Evolutionary conservation across 2,797 vertebrate genomes (phyloP).

Genomic region (Todus mexicanus): DNA sequence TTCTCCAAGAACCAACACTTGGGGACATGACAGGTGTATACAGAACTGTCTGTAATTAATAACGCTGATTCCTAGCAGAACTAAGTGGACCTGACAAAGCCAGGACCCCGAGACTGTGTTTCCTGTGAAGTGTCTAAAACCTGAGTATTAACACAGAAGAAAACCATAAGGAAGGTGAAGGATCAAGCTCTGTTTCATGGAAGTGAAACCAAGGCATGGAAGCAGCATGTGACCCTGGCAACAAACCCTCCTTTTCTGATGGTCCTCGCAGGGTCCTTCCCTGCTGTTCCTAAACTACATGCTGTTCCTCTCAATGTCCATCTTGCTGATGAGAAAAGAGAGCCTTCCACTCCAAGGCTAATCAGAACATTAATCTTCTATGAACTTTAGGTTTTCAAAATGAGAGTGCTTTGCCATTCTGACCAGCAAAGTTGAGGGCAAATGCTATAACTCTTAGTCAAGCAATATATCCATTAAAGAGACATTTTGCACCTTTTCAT

Average conservation of each 20-base stretch:
- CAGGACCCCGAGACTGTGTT: background rate
- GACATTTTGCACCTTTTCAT: background rate
- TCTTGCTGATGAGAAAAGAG: background rate
- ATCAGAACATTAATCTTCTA: background rate
- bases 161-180: background rate
- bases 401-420: background rate
- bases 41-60: background rate
- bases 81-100: background rate
- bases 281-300: background rate
- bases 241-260: background rate
- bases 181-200: background rate
- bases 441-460: background rate
- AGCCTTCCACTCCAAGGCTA: background rate
- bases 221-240: background rate
- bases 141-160: background rate
- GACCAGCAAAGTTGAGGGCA: background rate
- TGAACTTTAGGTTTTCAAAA: background rate
- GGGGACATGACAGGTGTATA: background rate
- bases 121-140: background rate
- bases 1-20: background rate
- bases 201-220: background rate
- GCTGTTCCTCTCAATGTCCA: background rate
- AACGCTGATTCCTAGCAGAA: background rate
- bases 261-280: background rate
- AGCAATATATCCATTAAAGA: background rate